Base-by-base conservation (phyloP, 2,113 vertebrate genomes). In the Pitta sordida region DNA sequence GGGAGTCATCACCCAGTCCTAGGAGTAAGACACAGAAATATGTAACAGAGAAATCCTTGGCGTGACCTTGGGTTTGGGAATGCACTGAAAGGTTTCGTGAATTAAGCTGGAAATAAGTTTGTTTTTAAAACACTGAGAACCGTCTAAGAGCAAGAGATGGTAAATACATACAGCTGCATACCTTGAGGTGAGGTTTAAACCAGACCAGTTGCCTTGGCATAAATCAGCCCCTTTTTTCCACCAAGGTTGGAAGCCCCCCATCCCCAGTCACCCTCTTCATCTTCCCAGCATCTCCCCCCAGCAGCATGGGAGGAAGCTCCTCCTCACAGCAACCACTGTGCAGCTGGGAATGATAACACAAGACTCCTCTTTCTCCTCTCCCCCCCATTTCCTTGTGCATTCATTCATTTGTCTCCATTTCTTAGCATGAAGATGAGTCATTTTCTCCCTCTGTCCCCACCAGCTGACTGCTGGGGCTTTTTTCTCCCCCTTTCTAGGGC, bases 1-100 rank as follows among this genome's bases (percentile, higher is more conserved):
- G 15, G 13, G 67, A 49, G 39, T 44, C 74, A 58, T 93, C 27
- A 7, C 90, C 89, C 77, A 97, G 73, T 13, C 97, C 98, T 98
- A 84, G 46, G 59, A 78, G 83, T 6, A 34, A 97, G 53, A 78
- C 62, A 86, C 43, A 30, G 62, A 51, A 22, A 16, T 11, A 27
- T 41, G n/a, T 10, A 21, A 26, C 2, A 1, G 3, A 27, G 6
- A 71, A 32, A 6, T 7, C 43, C 36, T 29, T 8, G 51, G 30
- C 59, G 60, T 20, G 6, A 30, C 23, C 26, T 15, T 11, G 15
- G 23, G 3, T 6, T 71, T 21, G 46, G 30, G 48, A 26, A 21
- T 37, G 32, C 3, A 0, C 36, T 8, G 43, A 0, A 14, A 59
- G 18, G 26, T 9, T 22, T 82, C 19, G 46, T 26, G 53, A 63